Base-by-base conservation (phyloP, 2,888 invertebrate species). In the Brenthis ino region DNA sequence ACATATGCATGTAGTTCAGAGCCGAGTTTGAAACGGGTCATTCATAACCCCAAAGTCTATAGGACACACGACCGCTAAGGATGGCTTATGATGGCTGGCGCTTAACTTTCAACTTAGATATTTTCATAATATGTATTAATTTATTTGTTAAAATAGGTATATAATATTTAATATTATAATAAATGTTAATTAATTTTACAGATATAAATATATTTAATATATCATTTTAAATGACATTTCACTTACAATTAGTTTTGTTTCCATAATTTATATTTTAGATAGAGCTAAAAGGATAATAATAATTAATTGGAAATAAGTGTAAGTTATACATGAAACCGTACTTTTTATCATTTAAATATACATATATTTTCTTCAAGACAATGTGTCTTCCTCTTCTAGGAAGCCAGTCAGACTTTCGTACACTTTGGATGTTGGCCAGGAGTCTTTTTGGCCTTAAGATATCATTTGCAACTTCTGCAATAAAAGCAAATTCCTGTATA, bases 371-470 rank as follows among this genome's bases (percentile, higher is more conserved):
- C 12, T 20, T 13, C 8, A 54, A 47, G 28, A 28, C 83, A 56
- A 80, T 88, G 77, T 86, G 83, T 85, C 77, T 71, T 77, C 67
- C 64, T 67, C 75, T 79, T 77, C 79, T 77, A 78, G 77, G 76
- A 83, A 80, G 76, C 75, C 75, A 80, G 79, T 76, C 79, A 83
- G 82, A 85, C 85, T 84, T 86, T 75, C 75, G 78, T 79, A 84
- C 83, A 88, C 86, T 88, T 91, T 93, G 93, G 92, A 84, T 77
- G 76, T 61, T 75, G 77, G 88, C 93, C 92, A 92, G 87, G 68
- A 85, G 86, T 87, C 91, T 92, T 92, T 91, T 92, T 93, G 92
- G 92, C 92, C 84, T 89, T 85, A 91, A 92, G 92, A 92, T 87
- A 86, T 85, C 84, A 84, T 90, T 89, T 80, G 77, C 82, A 89